Percentiles rank a stretch among this genome's conserved stretches.
These are phyloP conservation scores for Folsomia candida DNA, from an alignment of 2,888 invertebrate genomes.

Conservation along the genomic window DNA sequence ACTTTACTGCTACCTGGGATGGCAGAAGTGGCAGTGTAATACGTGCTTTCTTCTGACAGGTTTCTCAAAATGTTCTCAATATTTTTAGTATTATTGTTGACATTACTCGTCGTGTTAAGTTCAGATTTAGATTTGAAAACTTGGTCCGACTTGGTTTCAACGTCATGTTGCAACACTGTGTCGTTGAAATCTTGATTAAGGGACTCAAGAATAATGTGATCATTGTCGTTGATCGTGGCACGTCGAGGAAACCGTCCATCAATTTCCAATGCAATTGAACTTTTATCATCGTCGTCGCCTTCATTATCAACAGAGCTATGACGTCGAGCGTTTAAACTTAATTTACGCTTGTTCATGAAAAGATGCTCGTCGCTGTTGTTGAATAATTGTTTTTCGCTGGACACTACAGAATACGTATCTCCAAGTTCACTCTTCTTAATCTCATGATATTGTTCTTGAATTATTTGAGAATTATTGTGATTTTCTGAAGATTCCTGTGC, in stretches of 20 bases:
- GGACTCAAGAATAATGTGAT: neutral
- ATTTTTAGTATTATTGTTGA: neutral
- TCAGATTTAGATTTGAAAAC: constrained; percentile 21
- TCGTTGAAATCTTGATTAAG: constrained; percentile 26
- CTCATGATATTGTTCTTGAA: neutral
- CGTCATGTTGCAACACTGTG: constrained; percentile 8
- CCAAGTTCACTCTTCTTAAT: neutral
- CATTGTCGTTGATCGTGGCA: constrained; percentile 12
- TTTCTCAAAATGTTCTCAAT: neutral
- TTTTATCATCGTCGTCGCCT: neutral
- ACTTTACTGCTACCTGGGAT: neutral
- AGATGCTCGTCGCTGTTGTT: too few species aligned
- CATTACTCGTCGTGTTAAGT: constrained; percentile 6
- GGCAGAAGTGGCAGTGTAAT: neutral
- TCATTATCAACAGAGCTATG: too few species aligned
- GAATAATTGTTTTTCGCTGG: too few species aligned
- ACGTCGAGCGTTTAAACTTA: too few species aligned
- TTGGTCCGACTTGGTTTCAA: constrained; percentile 11
- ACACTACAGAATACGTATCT: neutral
- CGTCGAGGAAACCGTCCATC: constrained; percentile 2
- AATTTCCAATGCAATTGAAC: constrained; percentile 16
- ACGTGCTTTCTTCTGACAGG: neutral
- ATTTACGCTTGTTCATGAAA: too few species aligned
- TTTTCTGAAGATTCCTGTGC: neutral
- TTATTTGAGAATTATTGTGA: neutral